Evolutionary conservation across 2,888 invertebrate species (phyloP).

Genomic region (Dryocosmus kuriphilus): DNA sequence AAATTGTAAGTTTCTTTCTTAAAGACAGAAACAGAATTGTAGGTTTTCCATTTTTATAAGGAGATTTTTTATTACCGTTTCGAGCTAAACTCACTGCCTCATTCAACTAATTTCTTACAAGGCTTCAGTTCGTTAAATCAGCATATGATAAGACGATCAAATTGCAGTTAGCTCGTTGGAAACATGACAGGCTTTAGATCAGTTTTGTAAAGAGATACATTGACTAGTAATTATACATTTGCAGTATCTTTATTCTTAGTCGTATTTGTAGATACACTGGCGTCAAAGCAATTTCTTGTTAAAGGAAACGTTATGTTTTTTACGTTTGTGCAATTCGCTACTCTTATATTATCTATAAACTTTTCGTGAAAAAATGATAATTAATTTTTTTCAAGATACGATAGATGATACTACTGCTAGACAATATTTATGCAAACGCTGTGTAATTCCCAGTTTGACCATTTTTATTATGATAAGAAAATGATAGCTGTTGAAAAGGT

Average conservation of each 20-base stretch:
- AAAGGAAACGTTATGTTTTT: too few relatives aligned
- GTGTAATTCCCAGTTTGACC: conserved; percentile 7
- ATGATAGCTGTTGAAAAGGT: not conserved
- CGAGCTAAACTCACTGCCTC: conserved; percentile 34
- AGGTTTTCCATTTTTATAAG: conserved; percentile 8
- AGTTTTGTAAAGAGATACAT: not conserved
- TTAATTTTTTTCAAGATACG: not conserved
- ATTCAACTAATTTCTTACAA: not conserved
- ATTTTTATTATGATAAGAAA: not conserved
- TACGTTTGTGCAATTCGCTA: conserved; percentile 19
- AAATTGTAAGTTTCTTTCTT: conserved; percentile 32
- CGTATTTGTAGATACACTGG: not conserved
- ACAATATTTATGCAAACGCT: conserved; percentile 16
- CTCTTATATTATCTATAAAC: not conserved
- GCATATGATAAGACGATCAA: conserved; percentile 1
- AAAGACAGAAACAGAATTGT: conserved; percentile 3
- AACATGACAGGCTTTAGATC: not conserved
- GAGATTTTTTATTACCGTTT: conserved; percentile 14
- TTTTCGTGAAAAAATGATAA: conserved; percentile 7
- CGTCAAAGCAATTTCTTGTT: too few relatives aligned
- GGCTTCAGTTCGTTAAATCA: not conserved
- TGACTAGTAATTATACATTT: not conserved
- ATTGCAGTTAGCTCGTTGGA: not conserved
- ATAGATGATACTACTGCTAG: conserved; percentile 9
- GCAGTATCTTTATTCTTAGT: not conserved